Base-by-base conservation (phyloP, 2,113 vertebrate genomes). In the Callipepla californica region DNA sequence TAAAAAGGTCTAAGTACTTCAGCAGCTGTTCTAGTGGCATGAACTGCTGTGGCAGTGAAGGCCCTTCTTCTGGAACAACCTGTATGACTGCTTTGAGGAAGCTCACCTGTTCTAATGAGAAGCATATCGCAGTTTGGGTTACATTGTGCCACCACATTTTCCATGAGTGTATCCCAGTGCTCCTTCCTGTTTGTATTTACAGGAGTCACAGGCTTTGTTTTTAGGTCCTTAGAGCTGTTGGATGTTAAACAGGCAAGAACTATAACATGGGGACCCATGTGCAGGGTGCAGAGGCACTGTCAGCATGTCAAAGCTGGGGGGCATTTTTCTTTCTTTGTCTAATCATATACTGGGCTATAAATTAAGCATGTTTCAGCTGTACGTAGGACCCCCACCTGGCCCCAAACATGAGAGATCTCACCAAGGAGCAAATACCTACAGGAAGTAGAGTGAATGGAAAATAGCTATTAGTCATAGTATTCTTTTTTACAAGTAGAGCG, bases 61-160 rank as follows among this genome's bases (percentile, higher is more conserved):
- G 51, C 55, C 55, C 48, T 94, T 73, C 51, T 96, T 74, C 90
- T 90, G 92, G 68, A 75, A 79, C 92, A 96, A 5, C 92, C 68
- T 75, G 65, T 80, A 92, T 63, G 88, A 80, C 88, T 68, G 76
- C 88, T 95, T 88, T 83, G 76, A 80, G 55, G 70, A 92, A 48
- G 73, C 79, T 96, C 68, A 50, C 73, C 79, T 74, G 92, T 76
- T 63, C 83, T 86, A 62, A 55, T 65, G 76, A 94, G 92, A 51
- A 12, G 0, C 59, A 65, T 40, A 22, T 87, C 90, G 79, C 58
- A 55, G 38, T 63, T 57, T 40, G 59, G 76, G 51, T 67, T 85
- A 4, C 1, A 0, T 90, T 93, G 72, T 20, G 0, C 59, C 93
- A 89, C 50, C 62, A 59, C 53, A 1, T 93, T 95, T 91, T 90